These are phyloP conservation scores for Clarias magur DNA, from an alignment of 2,113 vertebrate species.

Conservation along the genomic window DNA sequence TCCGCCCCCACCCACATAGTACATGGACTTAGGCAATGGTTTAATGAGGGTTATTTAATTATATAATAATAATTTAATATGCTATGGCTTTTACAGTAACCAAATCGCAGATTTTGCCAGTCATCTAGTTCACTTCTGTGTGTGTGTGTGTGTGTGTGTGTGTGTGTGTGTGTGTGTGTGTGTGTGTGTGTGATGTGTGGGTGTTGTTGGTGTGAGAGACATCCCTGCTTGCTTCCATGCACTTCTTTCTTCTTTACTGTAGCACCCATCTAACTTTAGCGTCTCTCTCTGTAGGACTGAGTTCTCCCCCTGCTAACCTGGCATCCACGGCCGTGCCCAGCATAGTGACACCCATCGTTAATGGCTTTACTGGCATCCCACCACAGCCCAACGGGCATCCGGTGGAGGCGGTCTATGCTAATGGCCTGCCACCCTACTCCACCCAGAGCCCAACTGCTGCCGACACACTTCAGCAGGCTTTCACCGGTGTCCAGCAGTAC, in stretches of 20 bases:
- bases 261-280: neutral
- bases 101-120: neutral
- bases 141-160: neutral
- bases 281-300: constrained; percentile 70
- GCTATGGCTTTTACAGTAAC: neutral
- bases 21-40: neutral
- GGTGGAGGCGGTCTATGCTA: constrained; percentile 83
- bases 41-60: neutral
- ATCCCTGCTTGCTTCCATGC: too few species aligned
- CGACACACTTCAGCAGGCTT: constrained; percentile 83
- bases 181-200: neutral
- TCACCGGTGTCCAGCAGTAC: constrained; percentile 85
- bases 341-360: constrained; percentile 80
- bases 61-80: neutral
- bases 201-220: neutral
- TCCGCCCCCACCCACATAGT: neutral
- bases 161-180: too few species aligned
- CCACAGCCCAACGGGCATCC: constrained; percentile 81
- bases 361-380: constrained; percentile 79
- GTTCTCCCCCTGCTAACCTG: constrained; percentile 80
- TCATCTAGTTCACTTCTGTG: neutral
- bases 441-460: constrained; percentile 84
- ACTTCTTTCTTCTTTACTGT: neutral
- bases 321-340: constrained; percentile 77
- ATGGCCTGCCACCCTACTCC: constrained; percentile 81